phyloP scores from a whole-genome alignment of 2,888 invertebrate genomes.

The Polyommatus iphigenia region DNA sequence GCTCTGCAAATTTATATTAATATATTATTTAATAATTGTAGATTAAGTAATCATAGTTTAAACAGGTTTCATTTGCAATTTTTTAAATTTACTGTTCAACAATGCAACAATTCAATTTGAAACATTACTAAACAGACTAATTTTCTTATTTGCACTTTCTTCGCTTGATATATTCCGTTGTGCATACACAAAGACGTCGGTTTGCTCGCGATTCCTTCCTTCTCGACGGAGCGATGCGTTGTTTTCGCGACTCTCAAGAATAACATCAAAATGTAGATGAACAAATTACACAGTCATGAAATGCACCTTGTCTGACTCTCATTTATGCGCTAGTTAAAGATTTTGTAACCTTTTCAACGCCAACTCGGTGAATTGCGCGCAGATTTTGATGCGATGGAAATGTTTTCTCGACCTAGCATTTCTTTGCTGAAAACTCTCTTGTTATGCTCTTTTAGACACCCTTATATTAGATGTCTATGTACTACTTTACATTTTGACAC shows the following conservation, averaged over 20 bases:
- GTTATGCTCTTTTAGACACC: too few species aligned
- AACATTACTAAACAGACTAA: slow-evolving; percentile 1
- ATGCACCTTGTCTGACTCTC: slow-evolving; percentile 39
- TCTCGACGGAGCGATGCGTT: slow-evolving; percentile 34
- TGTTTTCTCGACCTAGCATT: neutral
- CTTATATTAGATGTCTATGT: too few species aligned
- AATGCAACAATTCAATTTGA: neutral
- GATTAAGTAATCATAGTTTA: too few species aligned
- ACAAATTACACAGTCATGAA: slow-evolving; percentile 48
- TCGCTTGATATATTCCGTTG: slow-evolving; percentile 26
- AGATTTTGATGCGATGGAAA: neutral
- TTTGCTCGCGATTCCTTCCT: neutral
- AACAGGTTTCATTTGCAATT: too few species aligned
- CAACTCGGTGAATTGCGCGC: neutral
- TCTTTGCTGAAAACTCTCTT: neutral
- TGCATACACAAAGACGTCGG: slow-evolving; percentile 26
- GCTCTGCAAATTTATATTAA: too few species aligned
- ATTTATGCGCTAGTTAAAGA: slow-evolving; percentile 37
- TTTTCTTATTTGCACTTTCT: slow-evolving; percentile 26
- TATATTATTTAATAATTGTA: too few species aligned
- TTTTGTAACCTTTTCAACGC: slow-evolving; percentile 27
- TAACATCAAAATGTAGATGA: slow-evolving; percentile 50
- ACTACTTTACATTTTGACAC: too few species aligned
- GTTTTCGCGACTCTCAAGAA: slow-evolving; percentile 47
- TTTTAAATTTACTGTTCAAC: too few species aligned